A percentile compares a stretch with the other conserved stretches of the same genome.
phyloP scores from a whole-genome alignment of 2,888 invertebrate species.

The Papilio elwesi region DNA sequence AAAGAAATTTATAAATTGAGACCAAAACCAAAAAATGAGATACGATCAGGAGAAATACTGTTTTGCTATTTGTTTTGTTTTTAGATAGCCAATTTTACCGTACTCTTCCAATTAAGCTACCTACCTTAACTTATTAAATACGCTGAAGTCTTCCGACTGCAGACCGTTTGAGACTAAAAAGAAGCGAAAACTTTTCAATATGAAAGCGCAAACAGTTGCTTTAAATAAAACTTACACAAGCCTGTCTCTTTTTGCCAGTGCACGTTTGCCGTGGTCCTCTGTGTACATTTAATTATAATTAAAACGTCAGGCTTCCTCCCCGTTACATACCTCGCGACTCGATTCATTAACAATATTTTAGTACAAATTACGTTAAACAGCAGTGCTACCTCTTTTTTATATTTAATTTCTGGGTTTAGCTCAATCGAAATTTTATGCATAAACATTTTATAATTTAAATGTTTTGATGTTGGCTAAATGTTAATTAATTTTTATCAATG shows the following conservation, averaged over 20 bases:
- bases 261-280: background rate
- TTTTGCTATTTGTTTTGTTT: background rate
- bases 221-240: slow-evolving; percentile 32
- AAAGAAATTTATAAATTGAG: too few relatives aligned
- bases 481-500: slow-evolving; percentile 3
- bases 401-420: slow-evolving; percentile 31
- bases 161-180: background rate
- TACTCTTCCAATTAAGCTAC: slow-evolving; percentile 4
- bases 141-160: background rate
- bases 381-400: slow-evolving; percentile 43
- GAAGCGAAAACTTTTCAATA: background rate
- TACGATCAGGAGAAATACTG: background rate
- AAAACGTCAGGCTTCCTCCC: slow-evolving; percentile 52
- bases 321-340: slow-evolving; percentile 43
- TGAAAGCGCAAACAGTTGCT: slow-evolving; percentile 26
- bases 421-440: slow-evolving; percentile 21
- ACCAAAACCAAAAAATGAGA: background rate
- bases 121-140: background rate
- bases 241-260: slow-evolving; percentile 9
- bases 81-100: background rate
- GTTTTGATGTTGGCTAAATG: slow-evolving; percentile 28
- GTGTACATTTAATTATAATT: slow-evolving; percentile 59
- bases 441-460: slow-evolving; percentile 29
- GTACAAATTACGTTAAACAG: slow-evolving; percentile 43
- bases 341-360: slow-evolving; percentile 53